Evolutionary conservation across 2,113 vertebrate species (phyloP), one percentile per base, ranked within the genome.

Genomic region (Zosterops hypoxanthus): DNA sequence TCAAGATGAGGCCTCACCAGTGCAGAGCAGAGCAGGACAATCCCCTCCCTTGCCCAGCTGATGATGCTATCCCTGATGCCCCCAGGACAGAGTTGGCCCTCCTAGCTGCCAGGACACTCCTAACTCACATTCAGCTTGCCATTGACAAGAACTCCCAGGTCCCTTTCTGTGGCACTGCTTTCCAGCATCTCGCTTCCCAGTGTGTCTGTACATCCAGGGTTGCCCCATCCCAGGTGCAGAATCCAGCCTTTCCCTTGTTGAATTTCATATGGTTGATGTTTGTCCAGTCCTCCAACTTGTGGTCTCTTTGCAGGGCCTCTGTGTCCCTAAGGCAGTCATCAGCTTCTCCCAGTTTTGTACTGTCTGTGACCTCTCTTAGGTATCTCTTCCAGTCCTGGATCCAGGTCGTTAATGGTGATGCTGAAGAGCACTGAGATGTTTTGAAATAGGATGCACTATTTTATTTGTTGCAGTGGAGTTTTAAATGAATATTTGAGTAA

Each of bases 51-150:
- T 46, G 17, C 14, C 47, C 0, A 0, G 47, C 33, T 53, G 68
- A 7, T 0, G 0, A 7, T 36, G 47, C 22, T 22, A 26, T 1
- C 1, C 47, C 57, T 53, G 81, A 33, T 46, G 21, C 4, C 1
- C 24, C 36, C 26, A 63, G 81, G 24, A 42, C 56, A 61, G 0
- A 2, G 3, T 0, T 60, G 19, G 9, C 44, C 5, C 44, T 41
- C 34, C 44, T 28, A 55, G 29, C 14, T 82, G 44, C 12, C 65
- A 52, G 55, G 29, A 26, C 33, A 26, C 47, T 72, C 33, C 39
- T 33, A 5, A 3, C 25, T 63, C 33, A 7, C 4, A 1, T 14
- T 63, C 14, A 17, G 4, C 14, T 53, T 63, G 33, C 33, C 39
- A 22, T 5, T 1, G 2, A 11, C 12, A 24, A 59, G 44, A 2